Conservation (phyloP, 1,140 invertebrate species). For the Ceratina japonica region DNA sequence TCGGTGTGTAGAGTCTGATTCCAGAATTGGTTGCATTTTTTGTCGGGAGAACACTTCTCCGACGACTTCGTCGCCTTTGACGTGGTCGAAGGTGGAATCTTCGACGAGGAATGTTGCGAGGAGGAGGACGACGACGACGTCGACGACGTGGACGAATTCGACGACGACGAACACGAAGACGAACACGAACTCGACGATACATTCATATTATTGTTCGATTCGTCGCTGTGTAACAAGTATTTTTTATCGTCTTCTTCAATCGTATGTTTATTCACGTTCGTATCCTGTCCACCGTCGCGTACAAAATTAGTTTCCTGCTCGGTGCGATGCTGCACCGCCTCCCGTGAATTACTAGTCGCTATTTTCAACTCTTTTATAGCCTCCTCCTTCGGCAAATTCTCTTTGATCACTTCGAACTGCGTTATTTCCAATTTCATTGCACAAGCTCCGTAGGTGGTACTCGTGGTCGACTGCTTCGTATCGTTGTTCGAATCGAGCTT, state of each 20-base stretch:
- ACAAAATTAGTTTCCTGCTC: constrained; percentile 2
- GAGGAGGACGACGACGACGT: constrained; percentile 50
- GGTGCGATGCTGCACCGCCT: background rate
- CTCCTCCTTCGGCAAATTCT: constrained; percentile 72
- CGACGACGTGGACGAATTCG: constrained; percentile 62
- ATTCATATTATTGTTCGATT: constrained; percentile 25
- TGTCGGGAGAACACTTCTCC: constrained; percentile 13
- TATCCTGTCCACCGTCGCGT: background rate
- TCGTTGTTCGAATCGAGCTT: background rate
- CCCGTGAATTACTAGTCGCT: constrained; percentile 60
- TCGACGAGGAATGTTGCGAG: constrained; percentile 36
- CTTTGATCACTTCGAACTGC: constrained; percentile 77
- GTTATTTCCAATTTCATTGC: constrained; percentile 68
- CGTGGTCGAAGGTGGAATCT: constrained; percentile 41
- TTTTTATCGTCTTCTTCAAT: background rate
- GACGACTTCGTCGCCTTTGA: constrained; percentile 38
- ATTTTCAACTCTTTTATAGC: constrained; percentile 72
- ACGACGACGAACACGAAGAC: constrained; percentile 50
- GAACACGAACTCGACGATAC: constrained; percentile 26
- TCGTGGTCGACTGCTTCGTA: constrained; percentile 2
- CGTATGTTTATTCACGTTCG: background rate
- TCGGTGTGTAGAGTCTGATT: constrained; percentile 55
- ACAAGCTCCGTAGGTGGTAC: constrained; percentile 12
- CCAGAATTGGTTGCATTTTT: constrained; percentile 25
- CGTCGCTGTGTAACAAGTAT: constrained; percentile 8